Conservation (phyloP, 2,113 vertebrate species). For the Tympanuchus pallidicinctus region DNA sequence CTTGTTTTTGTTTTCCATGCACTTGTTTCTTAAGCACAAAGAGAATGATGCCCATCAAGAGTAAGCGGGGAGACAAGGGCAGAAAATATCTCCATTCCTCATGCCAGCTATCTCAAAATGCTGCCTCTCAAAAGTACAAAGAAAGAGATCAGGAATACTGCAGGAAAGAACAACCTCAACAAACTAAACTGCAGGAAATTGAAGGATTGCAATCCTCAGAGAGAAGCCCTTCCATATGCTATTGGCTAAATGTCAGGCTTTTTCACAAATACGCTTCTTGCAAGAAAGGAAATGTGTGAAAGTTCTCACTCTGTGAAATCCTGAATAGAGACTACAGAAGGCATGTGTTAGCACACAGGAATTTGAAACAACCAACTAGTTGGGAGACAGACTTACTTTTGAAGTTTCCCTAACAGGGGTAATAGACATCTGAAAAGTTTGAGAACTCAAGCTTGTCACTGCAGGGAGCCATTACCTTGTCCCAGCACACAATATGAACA, state of each 20-base stretch:
- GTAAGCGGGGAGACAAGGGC: not conserved
- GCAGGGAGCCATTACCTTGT: not conserved
- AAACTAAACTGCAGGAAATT: not conserved
- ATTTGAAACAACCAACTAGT: not conserved
- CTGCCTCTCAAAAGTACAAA: not conserved
- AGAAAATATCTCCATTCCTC: not conserved
- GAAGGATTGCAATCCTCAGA: not conserved
- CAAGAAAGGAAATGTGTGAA: not conserved
- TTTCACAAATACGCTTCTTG: not conserved
- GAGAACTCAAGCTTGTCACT: not conserved
- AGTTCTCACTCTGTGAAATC: not conserved
- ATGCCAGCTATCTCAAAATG: not conserved
- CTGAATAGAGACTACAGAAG: not conserved
- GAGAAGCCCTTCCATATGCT: not conserved
- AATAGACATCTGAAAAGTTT: not conserved
- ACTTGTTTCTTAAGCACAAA: not conserved
- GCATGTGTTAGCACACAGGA: not conserved
- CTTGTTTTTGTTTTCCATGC: not conserved
- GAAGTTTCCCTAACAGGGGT: not conserved
- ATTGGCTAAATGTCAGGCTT: not conserved
- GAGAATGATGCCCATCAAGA: not conserved
- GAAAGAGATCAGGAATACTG: not conserved
- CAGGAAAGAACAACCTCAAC: not conserved
- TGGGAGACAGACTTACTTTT: not conserved
- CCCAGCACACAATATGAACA: not conserved